phyloP scores from a whole-genome alignment of 2,888 invertebrate genomes.

The Pristionchus entomophagus region DNA sequence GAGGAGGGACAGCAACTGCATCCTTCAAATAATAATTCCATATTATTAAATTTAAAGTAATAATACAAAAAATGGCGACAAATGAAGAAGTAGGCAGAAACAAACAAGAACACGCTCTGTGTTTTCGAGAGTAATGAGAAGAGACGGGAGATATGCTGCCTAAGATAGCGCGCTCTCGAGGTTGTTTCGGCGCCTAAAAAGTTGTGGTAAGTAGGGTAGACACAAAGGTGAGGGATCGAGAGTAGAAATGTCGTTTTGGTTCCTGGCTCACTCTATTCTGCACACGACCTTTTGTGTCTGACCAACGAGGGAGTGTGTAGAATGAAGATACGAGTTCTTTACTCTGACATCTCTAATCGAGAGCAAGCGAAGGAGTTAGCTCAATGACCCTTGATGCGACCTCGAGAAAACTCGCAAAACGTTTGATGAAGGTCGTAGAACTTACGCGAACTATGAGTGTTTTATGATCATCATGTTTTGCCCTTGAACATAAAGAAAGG shows the following conservation, averaged over 20 bases:
- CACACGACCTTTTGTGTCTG: background rate
- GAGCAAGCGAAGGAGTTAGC: background rate
- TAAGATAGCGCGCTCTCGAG: background rate
- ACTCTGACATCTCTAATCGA: too few relatives aligned
- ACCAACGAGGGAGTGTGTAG: too few relatives aligned
- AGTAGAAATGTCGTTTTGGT: too few relatives aligned
- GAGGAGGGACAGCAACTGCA: conserved; percentile 3
- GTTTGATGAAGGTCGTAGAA: background rate
- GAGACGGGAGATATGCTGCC: background rate
- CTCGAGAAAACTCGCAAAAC: conserved; percentile 20
- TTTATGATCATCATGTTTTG: background rate
- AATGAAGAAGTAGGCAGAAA: background rate
- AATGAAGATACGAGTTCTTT: background rate
- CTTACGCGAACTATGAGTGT: background rate
- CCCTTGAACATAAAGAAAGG: too few relatives aligned
- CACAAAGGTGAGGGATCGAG: background rate
- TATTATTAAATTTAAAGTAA: background rate
- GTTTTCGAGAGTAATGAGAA: background rate
- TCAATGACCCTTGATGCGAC: conserved; percentile 15
- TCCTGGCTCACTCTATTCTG: background rate
- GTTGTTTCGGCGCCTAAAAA: conserved; percentile 14
- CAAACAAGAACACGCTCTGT: background rate
- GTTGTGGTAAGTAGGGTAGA: background rate
- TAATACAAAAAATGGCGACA: background rate
- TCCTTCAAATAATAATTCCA: background rate